Conservation (phyloP, 2,888 invertebrate species). For the Thereva nobilitata region DNA sequence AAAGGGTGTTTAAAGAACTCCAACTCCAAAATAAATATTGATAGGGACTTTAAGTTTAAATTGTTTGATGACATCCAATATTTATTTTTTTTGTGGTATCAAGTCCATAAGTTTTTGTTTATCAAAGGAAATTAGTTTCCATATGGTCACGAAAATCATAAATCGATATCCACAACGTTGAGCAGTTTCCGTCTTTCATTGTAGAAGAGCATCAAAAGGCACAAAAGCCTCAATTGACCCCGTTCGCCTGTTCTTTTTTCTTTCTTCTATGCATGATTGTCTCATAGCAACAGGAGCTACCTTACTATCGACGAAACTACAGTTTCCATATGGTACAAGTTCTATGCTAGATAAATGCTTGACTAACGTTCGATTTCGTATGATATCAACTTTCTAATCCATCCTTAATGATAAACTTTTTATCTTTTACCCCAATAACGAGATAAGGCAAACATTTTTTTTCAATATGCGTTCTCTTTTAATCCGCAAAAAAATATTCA, state of each 20-base stretch:
- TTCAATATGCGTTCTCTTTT: not conserved
- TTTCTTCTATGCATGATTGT: not conserved
- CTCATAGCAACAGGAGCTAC: slow-evolving; percentile 22
- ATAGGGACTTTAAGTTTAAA: too few species aligned
- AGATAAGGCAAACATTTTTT: not conserved
- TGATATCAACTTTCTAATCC: too few species aligned
- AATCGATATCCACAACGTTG: slow-evolving; percentile 8
- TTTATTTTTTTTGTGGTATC: too few species aligned
- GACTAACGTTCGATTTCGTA: too few species aligned
- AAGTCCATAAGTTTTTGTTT: too few species aligned
- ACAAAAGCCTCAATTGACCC: slow-evolving; percentile 21
- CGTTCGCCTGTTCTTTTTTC: not conserved
- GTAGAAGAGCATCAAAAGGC: slow-evolving; percentile 8
- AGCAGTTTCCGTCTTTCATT: not conserved
- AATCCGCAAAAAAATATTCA: not conserved
- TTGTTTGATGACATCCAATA: too few species aligned
- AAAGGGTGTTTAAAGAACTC: too few species aligned
- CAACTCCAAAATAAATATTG: too few species aligned
- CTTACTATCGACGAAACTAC: too few species aligned
- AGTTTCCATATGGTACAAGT: slow-evolving; percentile 21
- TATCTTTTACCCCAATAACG: not conserved
- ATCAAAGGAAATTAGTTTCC: not conserved
- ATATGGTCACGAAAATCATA: slow-evolving; percentile 21
- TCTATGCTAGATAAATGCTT: not conserved
- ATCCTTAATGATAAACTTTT: too few species aligned